These are phyloP conservation scores for Grammomys surdaster DNA, from an alignment of 2,113 vertebrate genomes.

Conservation along the genomic window DNA sequence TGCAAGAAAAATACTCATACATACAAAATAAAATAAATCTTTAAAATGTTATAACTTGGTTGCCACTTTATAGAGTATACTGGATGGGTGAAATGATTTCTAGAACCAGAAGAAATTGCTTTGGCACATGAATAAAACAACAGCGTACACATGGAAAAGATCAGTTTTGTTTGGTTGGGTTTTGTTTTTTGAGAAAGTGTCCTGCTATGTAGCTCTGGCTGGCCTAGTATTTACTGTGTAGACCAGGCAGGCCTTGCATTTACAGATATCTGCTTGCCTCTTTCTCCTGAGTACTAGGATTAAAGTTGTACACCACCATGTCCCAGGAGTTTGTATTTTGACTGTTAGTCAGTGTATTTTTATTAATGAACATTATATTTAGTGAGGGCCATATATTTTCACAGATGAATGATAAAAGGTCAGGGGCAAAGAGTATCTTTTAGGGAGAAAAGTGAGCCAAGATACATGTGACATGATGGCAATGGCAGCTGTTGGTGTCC, in stretches of 20 bases:
- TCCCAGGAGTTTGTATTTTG: slow-evolving; percentile 14
- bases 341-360: slow-evolving; percentile 18
- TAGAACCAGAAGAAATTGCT: neutral
- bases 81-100: neutral
- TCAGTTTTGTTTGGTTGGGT: neutral
- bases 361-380: slow-evolving; percentile 38
- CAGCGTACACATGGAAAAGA: neutral
- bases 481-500: neutral
- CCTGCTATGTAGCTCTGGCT: neutral
- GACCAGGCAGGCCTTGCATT: neutral
- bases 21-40: neutral
- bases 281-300: neutral
- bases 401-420: neutral
- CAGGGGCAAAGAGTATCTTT: neutral
- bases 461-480: slow-evolving; percentile 1
- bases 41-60: neutral
- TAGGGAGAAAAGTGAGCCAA: slow-evolving; percentile 9
- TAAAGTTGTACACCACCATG: too few species aligned
- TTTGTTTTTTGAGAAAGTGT: neutral
- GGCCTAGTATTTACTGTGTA: neutral
- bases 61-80: slow-evolving; percentile 1
- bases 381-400: slow-evolving; percentile 50
- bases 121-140: neutral
- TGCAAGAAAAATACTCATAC: neutral
- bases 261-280: neutral